Evolutionary conservation across 2,113 vertebrate genomes (phyloP).

Genomic region (Labrus mixtus): DNA sequence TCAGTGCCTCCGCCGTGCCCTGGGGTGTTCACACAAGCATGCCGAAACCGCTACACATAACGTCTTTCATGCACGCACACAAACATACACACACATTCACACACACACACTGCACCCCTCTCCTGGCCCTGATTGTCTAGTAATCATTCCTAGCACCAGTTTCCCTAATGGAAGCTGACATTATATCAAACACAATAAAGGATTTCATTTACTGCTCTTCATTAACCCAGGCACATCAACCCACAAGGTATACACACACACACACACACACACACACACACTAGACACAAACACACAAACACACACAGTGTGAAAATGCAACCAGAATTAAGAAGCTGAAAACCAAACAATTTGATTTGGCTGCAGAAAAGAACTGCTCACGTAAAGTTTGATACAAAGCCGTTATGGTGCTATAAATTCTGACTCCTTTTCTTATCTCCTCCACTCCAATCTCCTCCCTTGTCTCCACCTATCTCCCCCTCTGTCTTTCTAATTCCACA

Average conservation of each 20-base stretch:
- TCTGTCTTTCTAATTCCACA: slow-evolving; percentile 22
- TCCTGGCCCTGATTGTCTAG: slow-evolving; percentile 77
- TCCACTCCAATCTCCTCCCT: slow-evolving; percentile 43
- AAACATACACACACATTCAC: slow-evolving; percentile 23
- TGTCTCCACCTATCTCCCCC: slow-evolving; percentile 50
- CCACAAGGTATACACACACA: slow-evolving; percentile 47
- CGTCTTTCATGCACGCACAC: slow-evolving; percentile 19
- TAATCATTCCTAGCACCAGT: slow-evolving; percentile 81
- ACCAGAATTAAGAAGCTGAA: slow-evolving; percentile 32
- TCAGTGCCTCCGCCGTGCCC: slow-evolving; percentile 63
- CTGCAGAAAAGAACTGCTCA: slow-evolving; percentile 85
- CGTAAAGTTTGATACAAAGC: slow-evolving; percentile 71
- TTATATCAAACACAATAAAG: slow-evolving; percentile 99
- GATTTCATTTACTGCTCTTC: slow-evolving; percentile 96
- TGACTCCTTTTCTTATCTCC: slow-evolving; percentile 36
- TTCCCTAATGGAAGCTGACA: slow-evolving; percentile 96
- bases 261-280: slow-evolving; percentile 25
- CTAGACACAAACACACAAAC: slow-evolving; percentile 23
- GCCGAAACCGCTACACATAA: slow-evolving; percentile 27
- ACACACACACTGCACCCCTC: slow-evolving; percentile 42
- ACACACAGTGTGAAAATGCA: slow-evolving; percentile 81
- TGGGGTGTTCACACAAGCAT: slow-evolving; percentile 60
- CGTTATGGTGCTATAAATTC: slow-evolving; percentile 30
- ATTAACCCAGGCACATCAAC: slow-evolving; percentile 83
- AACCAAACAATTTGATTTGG: slow-evolving; percentile 81